phyloP scores from a whole-genome alignment of 2,888 invertebrate genomes.

The Trachelus stipa region DNA sequence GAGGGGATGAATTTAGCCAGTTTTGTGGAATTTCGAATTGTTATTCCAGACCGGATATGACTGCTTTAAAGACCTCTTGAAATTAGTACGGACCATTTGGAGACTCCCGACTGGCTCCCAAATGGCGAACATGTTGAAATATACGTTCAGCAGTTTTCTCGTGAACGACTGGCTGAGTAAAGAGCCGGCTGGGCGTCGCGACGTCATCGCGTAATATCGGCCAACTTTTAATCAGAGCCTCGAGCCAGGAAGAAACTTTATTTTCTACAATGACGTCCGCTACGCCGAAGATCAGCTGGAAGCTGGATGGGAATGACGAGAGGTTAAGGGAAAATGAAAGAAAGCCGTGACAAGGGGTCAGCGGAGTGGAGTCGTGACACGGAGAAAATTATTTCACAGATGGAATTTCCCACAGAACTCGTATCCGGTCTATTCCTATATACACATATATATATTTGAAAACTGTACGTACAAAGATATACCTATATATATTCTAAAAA shows the following conservation, averaged over 20 bases:
- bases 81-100: background rate
- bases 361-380: slow-evolving; percentile 6
- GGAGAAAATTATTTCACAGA: slow-evolving; percentile 15
- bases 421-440: background rate
- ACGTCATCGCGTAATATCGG: slow-evolving; percentile 49
- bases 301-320: slow-evolving; percentile 16
- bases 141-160: slow-evolving; percentile 33
- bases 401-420: background rate
- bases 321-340: slow-evolving; percentile 22
- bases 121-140: slow-evolving; percentile 24
- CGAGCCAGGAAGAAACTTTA: slow-evolving; percentile 45
- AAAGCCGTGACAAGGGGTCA: background rate
- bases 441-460: background rate
- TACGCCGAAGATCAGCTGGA: slow-evolving; percentile 44
- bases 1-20: too few species aligned
- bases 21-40: background rate
- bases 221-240: slow-evolving; percentile 55
- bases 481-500: background rate
- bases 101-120: background rate
- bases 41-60: background rate
- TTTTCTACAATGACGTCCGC: slow-evolving; percentile 46
- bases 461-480: background rate
- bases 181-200: slow-evolving; percentile 20
- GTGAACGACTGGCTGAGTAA: slow-evolving; percentile 39
- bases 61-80: background rate